Percentiles rank a stretch among this genome's conserved stretches.
Evolutionary conservation across 2,888 invertebrate species (phyloP).

Genomic region (Ecliptopera silaceata): DNA sequence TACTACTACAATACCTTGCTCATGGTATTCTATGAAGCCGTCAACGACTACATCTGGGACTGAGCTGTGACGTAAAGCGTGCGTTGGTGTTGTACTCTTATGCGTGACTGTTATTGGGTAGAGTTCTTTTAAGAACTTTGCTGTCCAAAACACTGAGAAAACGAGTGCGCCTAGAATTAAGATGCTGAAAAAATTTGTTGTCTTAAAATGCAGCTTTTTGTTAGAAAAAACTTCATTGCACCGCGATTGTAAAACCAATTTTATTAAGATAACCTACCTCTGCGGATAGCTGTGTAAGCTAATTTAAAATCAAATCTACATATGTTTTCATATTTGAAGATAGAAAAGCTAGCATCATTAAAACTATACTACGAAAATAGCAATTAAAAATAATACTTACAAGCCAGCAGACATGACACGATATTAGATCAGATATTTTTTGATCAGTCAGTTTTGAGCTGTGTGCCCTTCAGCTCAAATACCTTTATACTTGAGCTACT

Average conservation of each 20-base stretch:
- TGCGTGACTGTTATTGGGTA: neutral
- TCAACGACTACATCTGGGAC: neutral
- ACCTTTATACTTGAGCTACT: no score
- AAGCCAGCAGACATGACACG: constrained; percentile 46
- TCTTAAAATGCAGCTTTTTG: no score
- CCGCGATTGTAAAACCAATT: no score
- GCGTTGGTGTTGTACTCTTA: neutral
- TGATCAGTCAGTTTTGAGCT: neutral
- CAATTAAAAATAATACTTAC: constrained; percentile 45
- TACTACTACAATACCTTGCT: constrained; percentile 8
- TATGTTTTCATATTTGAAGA: no score
- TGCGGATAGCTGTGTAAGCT: no score
- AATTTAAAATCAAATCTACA: no score
- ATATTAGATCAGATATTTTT: neutral
- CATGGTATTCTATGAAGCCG: constrained; percentile 10
- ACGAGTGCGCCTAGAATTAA: constrained; percentile 53
- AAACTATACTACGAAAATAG: neutral
- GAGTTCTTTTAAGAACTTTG: constrained; percentile 18
- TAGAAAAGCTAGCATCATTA: no score
- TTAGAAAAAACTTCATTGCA: no score
- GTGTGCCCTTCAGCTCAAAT: no score
- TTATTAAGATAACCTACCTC: no score
- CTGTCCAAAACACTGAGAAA: constrained; percentile 60
- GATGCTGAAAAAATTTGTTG: constrained; percentile 20
- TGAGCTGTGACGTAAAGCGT: neutral